Conservation (phyloP, 2,888 invertebrate genomes). For the Phyto melanocephala region DNA sequence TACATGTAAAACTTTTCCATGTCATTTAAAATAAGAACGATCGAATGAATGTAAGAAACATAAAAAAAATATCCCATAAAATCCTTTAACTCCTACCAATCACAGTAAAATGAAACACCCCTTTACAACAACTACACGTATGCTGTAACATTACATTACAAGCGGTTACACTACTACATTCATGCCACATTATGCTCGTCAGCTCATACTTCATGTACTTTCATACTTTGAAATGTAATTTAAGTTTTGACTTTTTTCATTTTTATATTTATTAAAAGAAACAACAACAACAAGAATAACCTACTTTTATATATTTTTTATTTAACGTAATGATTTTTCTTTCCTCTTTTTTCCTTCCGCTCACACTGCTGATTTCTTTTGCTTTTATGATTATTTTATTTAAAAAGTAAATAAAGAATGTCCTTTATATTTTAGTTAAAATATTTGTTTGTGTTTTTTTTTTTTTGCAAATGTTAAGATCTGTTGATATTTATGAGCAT, state of each 20-base stretch:
- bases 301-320: conserved; percentile 43
- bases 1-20: conserved; percentile 51
- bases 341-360: background rate
- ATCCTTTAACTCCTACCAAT: conserved; percentile 46
- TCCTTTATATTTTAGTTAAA: conserved; percentile 19
- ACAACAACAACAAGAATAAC: no score
- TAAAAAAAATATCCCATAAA: conserved; percentile 34
- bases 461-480: conserved; percentile 31
- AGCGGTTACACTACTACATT: conserved; percentile 19
- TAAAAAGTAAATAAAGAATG: conserved; percentile 20
- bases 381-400: conserved; percentile 45
- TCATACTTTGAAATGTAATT: conserved; percentile 33
- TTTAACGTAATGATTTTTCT: conserved; percentile 48
- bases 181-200: background rate
- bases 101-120: conserved; percentile 8
- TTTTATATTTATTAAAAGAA: conserved; percentile 48
- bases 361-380: background rate
- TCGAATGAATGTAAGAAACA: conserved; percentile 3
- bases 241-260: conserved; percentile 26
- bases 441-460: background rate
- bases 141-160: conserved; percentile 15
- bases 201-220: conserved; percentile 5
- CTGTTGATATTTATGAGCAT: conserved; percentile 50
- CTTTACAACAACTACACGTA: background rate
- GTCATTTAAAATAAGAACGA: conserved; percentile 45